A percentile compares a stretch with the other conserved stretches of the same genome.
These are phyloP conservation scores for Cyprinus carpio DNA, from an alignment of 2,113 vertebrate species.

Conservation along the genomic window DNA sequence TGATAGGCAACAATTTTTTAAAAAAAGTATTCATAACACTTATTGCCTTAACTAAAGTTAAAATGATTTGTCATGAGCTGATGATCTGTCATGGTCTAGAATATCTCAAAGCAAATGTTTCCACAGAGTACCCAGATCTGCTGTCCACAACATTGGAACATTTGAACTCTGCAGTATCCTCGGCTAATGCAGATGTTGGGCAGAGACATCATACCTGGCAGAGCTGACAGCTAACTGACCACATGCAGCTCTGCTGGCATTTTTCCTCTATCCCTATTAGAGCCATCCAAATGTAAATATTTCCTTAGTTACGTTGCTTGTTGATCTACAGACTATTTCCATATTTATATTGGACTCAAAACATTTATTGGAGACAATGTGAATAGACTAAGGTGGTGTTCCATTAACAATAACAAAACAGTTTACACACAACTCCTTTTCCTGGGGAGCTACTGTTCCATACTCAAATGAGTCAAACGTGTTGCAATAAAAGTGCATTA, in stretches of 20 bases:
- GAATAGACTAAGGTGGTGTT: constrained; percentile 46
- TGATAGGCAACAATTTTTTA: background rate
- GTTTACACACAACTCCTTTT: background rate
- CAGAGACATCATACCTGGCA: constrained; percentile 35
- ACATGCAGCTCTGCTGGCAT: constrained; percentile 45
- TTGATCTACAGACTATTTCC: constrained; percentile 57
- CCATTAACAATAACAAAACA: constrained; percentile 26
- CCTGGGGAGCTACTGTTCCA: background rate
- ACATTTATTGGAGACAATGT: constrained; percentile 54
- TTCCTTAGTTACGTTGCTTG: constrained; percentile 60
- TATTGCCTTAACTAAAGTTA: background rate
- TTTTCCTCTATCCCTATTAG: constrained; percentile 56
- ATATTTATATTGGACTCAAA: constrained; percentile 62
- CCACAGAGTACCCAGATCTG: constrained; percentile 11
- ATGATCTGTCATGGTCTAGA: background rate
- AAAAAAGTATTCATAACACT: background rate
- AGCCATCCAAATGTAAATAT: constrained; percentile 58
- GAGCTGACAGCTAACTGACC: constrained; percentile 16
- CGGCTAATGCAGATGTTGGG: background rate
- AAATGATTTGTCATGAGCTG: background rate
- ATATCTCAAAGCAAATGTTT: constrained; percentile 11
- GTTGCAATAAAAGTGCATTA: background rate
- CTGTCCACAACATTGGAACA: constrained; percentile 7
- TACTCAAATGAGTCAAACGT: background rate
- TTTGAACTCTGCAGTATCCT: background rate